A percentile compares a stretch with the other conserved stretches of the same genome.
Conservation (phyloP, 64 coral and sea anemone species). For the Cladopsammia gracilis region DNA sequence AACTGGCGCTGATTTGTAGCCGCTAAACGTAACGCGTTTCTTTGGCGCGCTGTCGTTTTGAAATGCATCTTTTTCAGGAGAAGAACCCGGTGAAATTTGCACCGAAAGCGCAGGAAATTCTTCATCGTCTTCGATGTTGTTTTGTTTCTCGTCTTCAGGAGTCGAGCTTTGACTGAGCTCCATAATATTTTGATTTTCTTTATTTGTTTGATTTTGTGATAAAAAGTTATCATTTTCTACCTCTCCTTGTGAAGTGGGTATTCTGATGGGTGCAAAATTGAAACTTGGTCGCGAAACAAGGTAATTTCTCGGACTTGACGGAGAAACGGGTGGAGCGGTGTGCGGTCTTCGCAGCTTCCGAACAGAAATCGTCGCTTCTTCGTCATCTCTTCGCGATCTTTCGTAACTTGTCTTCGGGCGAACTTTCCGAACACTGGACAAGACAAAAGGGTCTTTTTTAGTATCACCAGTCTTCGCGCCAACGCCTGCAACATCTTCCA, state of each 20-base stretch:
- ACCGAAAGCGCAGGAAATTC: not conserved
- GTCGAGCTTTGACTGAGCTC: not conserved
- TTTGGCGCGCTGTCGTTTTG: not conserved
- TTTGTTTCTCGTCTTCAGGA: not conserved
- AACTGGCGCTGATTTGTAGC: not conserved
- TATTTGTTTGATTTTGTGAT: not conserved
- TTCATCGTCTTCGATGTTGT: not conserved
- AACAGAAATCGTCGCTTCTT: not conserved
- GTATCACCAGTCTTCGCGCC: not conserved
- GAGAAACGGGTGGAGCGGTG: constrained; percentile 50
- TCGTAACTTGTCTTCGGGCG: constrained; percentile 32
- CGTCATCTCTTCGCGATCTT: not conserved
- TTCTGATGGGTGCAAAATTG: constrained; percentile 5
- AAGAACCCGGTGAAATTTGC: not conserved
- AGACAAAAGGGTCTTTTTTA: not conserved
- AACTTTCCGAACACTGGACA: not conserved
- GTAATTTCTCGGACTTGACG: constrained; percentile 4
- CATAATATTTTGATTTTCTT: not conserved
- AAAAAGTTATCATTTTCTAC: not conserved
- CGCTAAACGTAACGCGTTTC: not conserved
- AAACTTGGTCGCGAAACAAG: not conserved
- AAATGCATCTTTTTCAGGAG: not conserved
- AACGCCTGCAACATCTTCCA: not conserved
- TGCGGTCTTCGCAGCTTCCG: constrained; percentile 28
- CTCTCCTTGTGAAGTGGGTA: not conserved